Evolutionary conservation across 2,113 vertebrate genomes (phyloP).

Genomic region (Nycticryphes semicollaris): DNA sequence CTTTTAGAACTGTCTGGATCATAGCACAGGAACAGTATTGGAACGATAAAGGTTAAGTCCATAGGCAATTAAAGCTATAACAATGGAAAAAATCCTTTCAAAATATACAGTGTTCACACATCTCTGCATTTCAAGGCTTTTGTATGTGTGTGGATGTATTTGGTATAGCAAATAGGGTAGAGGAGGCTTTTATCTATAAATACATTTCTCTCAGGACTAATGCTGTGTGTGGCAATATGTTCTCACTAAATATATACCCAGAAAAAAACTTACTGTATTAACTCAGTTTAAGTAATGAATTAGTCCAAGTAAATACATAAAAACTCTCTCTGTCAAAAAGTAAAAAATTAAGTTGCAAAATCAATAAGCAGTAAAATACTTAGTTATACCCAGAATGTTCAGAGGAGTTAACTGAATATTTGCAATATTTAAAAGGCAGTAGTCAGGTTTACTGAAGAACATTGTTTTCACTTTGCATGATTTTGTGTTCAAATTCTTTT

Average conservation of each 20-base stretch:
- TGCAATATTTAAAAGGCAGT: background rate
- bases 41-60: background rate
- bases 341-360: background rate
- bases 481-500: background rate
- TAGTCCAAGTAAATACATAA: background rate
- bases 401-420: background rate
- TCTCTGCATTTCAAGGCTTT: background rate
- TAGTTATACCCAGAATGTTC: background rate
- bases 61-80: background rate
- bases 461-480: background rate
- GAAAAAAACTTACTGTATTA: background rate
- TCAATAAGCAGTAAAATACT: background rate
- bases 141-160: background rate
- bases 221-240: background rate
- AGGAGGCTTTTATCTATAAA: conserved; percentile 13
- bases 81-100: background rate
- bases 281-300: background rate
- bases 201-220: background rate
- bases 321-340: background rate
- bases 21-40: background rate
- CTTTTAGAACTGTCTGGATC: background rate
- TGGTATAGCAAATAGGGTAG: background rate
- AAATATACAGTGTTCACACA: background rate
- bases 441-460: background rate
- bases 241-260: background rate